These are phyloP conservation scores for Asobara japonica DNA, from an alignment of 1,140 invertebrate genomes.

Conservation along the genomic window DNA sequence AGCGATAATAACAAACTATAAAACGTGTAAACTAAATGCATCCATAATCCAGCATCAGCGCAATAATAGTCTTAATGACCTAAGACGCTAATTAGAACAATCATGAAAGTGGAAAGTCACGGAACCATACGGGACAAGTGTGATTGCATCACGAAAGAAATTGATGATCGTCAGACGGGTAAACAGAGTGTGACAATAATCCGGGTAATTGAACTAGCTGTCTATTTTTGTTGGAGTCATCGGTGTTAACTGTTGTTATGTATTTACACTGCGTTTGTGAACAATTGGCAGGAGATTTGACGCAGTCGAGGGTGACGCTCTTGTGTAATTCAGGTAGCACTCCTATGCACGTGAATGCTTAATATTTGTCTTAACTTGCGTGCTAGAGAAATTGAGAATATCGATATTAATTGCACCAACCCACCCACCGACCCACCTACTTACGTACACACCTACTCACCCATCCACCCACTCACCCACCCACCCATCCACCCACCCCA, in stretches of 20 bases:
- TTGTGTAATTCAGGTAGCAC: not conserved
- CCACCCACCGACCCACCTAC: no score
- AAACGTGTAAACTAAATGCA: not conserved
- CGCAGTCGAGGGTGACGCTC: not conserved
- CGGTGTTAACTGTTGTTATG: not conserved
- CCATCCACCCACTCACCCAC: no score
- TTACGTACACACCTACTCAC: no score
- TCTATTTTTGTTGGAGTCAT: not conserved
- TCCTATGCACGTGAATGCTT: no score
- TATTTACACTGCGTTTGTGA: not conserved
- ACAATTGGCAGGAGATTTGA: not conserved
- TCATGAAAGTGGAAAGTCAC: not conserved
- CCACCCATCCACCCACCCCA: no score
- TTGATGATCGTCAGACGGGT: not conserved
- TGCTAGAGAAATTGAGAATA: no score
- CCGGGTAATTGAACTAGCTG: not conserved
- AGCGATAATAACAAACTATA: no score
- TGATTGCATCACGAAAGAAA: not conserved
- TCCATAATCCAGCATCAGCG: not conserved
- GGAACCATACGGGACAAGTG: not conserved
- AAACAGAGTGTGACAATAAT: conserved; percentile 4
- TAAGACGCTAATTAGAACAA: not conserved
- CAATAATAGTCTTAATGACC: not conserved
- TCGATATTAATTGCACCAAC: no score
- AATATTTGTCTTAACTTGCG: no score